Evolutionary conservation across 2,888 invertebrate species (phyloP), one percentile per base, ranked within the genome.

Genomic region (Galeruca laticollis): DNA sequence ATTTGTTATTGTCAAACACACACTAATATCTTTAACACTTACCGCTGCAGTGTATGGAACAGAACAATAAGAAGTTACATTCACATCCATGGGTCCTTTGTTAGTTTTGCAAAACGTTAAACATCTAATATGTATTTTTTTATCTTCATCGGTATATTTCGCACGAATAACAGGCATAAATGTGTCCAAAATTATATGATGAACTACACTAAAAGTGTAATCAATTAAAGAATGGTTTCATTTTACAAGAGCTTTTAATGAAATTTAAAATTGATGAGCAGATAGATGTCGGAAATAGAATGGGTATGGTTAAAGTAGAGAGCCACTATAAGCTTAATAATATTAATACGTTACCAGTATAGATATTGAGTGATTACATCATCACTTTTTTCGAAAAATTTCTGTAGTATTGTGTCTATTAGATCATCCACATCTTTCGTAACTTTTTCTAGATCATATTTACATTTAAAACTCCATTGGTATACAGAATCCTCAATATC

Each of bases 11-110:
- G n/a, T n/a, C n/a, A 43, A 26, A 15, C 31, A 35, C 6, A 63
- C 13, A 68, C 54, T 61, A 5, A 47, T 54, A 52, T 47, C 51
- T 21, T 60, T 69, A 68, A 60, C 69, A 73, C 77, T 79, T 80
- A 84, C 85, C 13, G 86, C 86, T n/a, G 86, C 85, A n/a, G 84
- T 83, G 68, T 86, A 75, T 13, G 85, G 83, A 43, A 86, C 81
- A 13, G 83, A 82, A 71, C 83, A 82, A 57, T 85, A 82, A 68
- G 83, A 82, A n/a, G 26, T 54, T 2, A 40, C 33, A 9, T 15
- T 51, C 9, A 26, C 11, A 57, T 56, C 60, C 4, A 49, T 40
- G 0, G 37, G 49, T 26, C 20, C n/a, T 47, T 33, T 56, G 21
- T 37, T 47, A 20, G 43, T 26, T 54, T 51, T 68, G 18, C 59